Base-by-base conservation (phyloP, 1,140 invertebrate genomes). In the Portunus trituberculatus region DNA sequence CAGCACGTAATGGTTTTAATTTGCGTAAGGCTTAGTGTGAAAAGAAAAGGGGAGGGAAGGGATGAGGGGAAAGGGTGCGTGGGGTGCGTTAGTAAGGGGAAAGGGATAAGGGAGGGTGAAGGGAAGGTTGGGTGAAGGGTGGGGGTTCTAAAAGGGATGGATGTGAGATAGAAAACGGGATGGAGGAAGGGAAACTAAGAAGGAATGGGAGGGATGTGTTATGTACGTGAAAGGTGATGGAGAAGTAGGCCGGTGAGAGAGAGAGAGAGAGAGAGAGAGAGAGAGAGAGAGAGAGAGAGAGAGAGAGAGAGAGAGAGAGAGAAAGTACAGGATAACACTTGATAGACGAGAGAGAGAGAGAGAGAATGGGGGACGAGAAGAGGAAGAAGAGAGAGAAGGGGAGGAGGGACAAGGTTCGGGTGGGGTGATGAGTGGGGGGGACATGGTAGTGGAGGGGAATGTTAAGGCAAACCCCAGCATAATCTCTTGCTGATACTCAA, bases 401-500 rank as follows among this genome's bases (percentile, higher is more conserved):
- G 31, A 59, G 52, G 52, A 59, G 52, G 52, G 52, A 10, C 12
- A 59, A 59, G 52, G 52, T 14, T 12, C 7, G n/a, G 45, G 7
- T 16, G 52, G 90, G 39, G 76, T 10, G 67, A 29, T 25, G 45
- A 59, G 83, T 32, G 31, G 28, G 83, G 28, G 83, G 32, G 83
- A 29, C 28, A 31, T 25, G 28, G 29, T 32, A 29, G 92, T 32
- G 46, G 39, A 31, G 32, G 83, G 48, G 82, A 48, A 48, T 31
- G 46, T 76, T 45, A 45, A 83, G 91, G 91, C 91, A 83, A 82
- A 92, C 89, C 89, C n/a, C 46, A 25, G 89, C 59, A 67, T 91
- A 91, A 91, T 91, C 89, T 91, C 46, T 32, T 59, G 89, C 89
- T 91, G 89, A 91, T 91, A 91, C 59, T 91, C 89, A 91, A 91